Conservation (phyloP, 1,140 invertebrate genomes). For the Camponotus vicinus region DNA sequence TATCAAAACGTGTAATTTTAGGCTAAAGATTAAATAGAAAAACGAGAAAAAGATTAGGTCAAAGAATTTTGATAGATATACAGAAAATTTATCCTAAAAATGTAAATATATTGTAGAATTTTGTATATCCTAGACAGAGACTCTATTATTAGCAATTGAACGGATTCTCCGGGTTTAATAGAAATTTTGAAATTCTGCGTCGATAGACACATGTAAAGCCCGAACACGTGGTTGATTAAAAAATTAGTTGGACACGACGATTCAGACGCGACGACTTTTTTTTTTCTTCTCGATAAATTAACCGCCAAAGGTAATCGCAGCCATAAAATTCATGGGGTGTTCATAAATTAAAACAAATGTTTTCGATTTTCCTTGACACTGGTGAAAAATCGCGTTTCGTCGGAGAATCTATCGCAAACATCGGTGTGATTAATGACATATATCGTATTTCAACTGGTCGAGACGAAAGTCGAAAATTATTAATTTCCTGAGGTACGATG, state of each 20-base stretch:
- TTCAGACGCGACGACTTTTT: constrained; percentile 17
- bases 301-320: neutral
- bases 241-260: neutral
- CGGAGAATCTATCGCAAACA: constrained; percentile 13
- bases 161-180: neutral
- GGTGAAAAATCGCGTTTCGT: constrained; percentile 35
- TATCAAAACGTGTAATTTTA: neutral
- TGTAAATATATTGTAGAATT: neutral
- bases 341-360: constrained; percentile 43
- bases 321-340: constrained; percentile 23
- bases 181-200: neutral
- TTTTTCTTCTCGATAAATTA: constrained; percentile 38
- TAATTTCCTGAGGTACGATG: constrained; percentile 66
- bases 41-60: neutral
- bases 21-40: neutral
- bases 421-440: constrained; percentile 66
- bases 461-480: constrained; percentile 70
- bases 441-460: constrained; percentile 56
- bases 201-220: neutral
- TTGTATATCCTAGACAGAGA: neutral
- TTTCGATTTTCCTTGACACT: constrained; percentile 26
- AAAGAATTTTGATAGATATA: neutral
- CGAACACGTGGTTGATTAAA: constrained; percentile 10
- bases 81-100: neutral
- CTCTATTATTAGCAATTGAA: constrained; percentile 1